Conservation (phyloP, 2,797 vertebrate genomes). For the Chelmon rostratus region DNA sequence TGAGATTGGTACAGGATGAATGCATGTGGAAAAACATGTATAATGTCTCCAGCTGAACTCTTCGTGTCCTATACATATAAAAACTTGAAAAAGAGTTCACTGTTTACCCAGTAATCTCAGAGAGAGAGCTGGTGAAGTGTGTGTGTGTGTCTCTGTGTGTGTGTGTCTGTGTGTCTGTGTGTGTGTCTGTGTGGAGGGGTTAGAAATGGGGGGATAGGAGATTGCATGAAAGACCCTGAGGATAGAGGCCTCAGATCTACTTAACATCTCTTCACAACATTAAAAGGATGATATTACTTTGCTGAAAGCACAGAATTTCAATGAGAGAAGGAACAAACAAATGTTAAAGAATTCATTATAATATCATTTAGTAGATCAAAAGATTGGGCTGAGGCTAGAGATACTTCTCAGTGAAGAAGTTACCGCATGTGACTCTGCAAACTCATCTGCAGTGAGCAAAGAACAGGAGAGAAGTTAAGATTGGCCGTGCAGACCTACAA, state of each 20-base stretch:
- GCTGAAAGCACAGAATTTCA: conserved; percentile 79
- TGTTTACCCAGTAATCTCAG: conserved; percentile 55
- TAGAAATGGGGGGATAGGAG: conserved; percentile 7
- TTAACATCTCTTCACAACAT: conserved; percentile 66
- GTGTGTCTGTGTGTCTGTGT: conserved; percentile 14
- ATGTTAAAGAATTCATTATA: conserved; percentile 74
- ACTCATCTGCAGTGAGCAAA: conserved; percentile 13
- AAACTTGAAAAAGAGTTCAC: conserved; percentile 31
- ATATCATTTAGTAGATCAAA: conserved; percentile 80
- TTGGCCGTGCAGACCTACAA: neutral
- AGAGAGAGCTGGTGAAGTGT: conserved; percentile 35
- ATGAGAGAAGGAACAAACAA: conserved; percentile 70
- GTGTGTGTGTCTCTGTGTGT: conserved; percentile 1
- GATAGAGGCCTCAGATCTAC: conserved; percentile 72
- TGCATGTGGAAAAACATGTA: conserved; percentile 2
- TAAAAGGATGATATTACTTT: conserved; percentile 77
- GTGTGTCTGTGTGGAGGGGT: conserved; percentile 5
- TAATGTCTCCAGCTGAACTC: conserved; percentile 42
- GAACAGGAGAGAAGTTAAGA: conserved; percentile 13
- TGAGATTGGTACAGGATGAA: conserved; percentile 11
- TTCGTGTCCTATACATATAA: conserved; percentile 30
- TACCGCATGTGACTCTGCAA: conserved; percentile 18
- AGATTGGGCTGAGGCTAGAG: conserved; percentile 46
- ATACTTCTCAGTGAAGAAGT: conserved; percentile 25
- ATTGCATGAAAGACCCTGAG: conserved; percentile 61